Conservation (phyloP, 2,113 vertebrate genomes). For the Alethe castanea region DNA sequence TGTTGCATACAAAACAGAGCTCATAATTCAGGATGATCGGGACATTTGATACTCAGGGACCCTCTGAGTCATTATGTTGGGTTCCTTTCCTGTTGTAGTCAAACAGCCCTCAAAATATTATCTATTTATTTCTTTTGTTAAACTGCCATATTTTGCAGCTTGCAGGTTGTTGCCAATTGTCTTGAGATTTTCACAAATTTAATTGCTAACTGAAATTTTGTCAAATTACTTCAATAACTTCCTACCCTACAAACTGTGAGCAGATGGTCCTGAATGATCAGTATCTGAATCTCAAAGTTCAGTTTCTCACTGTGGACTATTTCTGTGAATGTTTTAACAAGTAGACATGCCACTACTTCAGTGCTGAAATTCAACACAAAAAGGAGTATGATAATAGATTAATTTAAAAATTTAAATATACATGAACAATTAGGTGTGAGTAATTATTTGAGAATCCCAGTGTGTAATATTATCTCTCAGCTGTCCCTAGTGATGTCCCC, state of each 20-base stretch:
- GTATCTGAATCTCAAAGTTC: neutral
- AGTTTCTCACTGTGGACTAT: neutral
- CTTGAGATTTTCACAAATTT: slow-evolving; percentile 2
- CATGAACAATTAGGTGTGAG: neutral
- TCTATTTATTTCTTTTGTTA: neutral
- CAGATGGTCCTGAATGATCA: neutral
- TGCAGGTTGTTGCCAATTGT: neutral
- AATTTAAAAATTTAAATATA: neutral
- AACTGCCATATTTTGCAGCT: neutral
- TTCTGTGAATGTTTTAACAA: neutral
- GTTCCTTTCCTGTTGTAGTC: neutral
- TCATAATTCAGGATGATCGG: neutral
- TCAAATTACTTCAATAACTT: neutral
- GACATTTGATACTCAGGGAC: neutral
- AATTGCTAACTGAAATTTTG: neutral
- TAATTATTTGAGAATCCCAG: neutral
- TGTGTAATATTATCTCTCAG: neutral
- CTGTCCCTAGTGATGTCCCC: neutral
- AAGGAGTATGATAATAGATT: neutral
- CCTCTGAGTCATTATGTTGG: neutral
- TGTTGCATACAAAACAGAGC: neutral
- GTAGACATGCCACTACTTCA: neutral
- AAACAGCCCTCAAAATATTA: neutral
- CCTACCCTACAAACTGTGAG: neutral
- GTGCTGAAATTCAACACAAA: neutral